Evolutionary conservation across 2,888 invertebrate species (phyloP), one percentile per base, ranked within the genome.

Genomic region (Ectemnius cavifrons): DNA sequence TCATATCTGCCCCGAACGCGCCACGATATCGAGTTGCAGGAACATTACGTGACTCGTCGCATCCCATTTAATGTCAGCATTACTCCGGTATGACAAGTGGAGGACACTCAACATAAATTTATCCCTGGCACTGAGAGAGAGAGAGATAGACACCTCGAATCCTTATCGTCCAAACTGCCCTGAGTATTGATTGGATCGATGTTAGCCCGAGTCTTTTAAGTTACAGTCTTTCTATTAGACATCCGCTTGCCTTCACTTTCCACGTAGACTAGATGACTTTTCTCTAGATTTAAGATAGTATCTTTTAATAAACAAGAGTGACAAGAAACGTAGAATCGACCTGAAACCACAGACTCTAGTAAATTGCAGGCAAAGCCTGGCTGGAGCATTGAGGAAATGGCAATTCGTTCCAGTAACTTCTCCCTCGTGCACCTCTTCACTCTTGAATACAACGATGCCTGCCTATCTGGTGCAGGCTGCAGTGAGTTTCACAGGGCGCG

Each of bases 21-120:
- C 72, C 63, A 61, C 67, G 77, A 75, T 85, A 85, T 85, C 85
- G 75, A 73, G 75, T 85, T 85, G 73, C 84, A 76, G 63, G 78
- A 67, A 78, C 81, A 79, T 83, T 82, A 81, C 69, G 77, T 71
- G 71, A 78, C 69, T 73, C 75, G 70, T 69, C 75, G 76, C 79
- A 60, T 79, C 82, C 78, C 82, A 73, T 81, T 81, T 73, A 73
- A 75, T 77, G 75, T 78, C 75, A 78, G 67, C 71, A 74, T 71
- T 75, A 68, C 74, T 67, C 67, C 20, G 77, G 18, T 52, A 52
- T 75, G 69, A 63, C 75, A 64, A 75, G 71, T 72, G 75, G 75
- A 65, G 61, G 58, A 47, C 61, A 68, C 63, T 52, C 60, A 58
- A 62, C 72, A 20, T 62, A 64, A 69, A 76, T 70, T 76, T 67